Base-by-base conservation (phyloP, 2,113 vertebrate genomes). In the Laticauda colubrina region DNA sequence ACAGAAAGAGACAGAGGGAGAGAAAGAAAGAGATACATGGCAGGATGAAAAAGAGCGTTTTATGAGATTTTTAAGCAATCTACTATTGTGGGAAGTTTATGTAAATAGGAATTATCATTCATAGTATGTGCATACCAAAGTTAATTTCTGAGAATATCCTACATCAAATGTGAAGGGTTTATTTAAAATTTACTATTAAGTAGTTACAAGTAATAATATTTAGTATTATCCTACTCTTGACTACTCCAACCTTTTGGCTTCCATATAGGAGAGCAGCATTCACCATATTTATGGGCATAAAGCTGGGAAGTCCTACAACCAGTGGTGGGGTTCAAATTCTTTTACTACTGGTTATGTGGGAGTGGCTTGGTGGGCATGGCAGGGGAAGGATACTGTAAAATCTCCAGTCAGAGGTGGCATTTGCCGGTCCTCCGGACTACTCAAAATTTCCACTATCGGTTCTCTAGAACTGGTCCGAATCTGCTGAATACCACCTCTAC, bases 121-220 rank as follows among this genome's bases (percentile, higher is more conserved):
- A 90, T 69, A 34, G 9, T 53, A 94, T 94, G 55, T 88, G 23
- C n/a, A 89, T n/a, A 89, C 14, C 61, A 91, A 51, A 9, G 57
- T 87, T 24, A 75, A 55, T 23, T 92, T 69, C 86, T 51, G n/a
- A 69, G 34, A 24, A 29, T 5, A 86, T 43, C n/a, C 90, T 90
- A 43, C 6, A 59, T 51, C 10, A 85, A 15, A 85, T 69, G 29
- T 91, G 85, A 91, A 87, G 56, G 20, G 39, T 91, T 91, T 91
- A 61, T 34, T 53, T 93, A 24, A 43, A 29, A 61, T 90, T 34
- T 89, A 75, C 21, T 34, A 69, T 69, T 69, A 48, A 92, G 14
- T 56, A 20, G 39, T 39, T 53, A 21, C 15, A 69, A 69, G 48
- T 54, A 29, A 48, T 93, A 39, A 43, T 21, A 21, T 81, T 81